Evolutionary conservation across 2,113 vertebrate genomes (phyloP), one percentile per base, ranked within the genome.

Genomic region (Toxotes jaculatrix): DNA sequence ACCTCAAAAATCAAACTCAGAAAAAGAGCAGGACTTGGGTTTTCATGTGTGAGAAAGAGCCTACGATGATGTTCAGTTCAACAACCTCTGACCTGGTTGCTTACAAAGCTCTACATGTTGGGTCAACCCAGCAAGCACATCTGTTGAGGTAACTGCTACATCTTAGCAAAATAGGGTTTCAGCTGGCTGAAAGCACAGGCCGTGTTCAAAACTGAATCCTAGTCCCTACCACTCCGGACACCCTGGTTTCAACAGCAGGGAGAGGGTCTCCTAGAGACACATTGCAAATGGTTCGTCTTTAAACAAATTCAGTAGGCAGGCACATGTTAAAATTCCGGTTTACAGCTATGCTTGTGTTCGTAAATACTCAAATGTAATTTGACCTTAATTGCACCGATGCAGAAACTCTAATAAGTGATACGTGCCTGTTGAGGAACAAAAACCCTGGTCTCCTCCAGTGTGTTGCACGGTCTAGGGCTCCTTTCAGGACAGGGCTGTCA

Each of bases 121-220:
- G 64, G 36, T 32, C 74, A 53, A 79, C 49, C 62, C 79, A 59
- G 77, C 95, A 95, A 95, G 95, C 96, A 95, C 93, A 96, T 96
- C 95, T 96, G 96, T 96, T 95, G 83, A 97, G 89, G 93, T 95
- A 95, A 96, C 96, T 96, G 97, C 97, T 98, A 97, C 96, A 97
- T 97, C 94, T 97, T 61, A 95, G 94, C 94, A 95, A 89, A 86
- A 95, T 87, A 90, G 90, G 94, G 91, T 91, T 95, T 95, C 93
- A 95, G 93, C 85, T 88, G 77, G 80, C 76, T 88, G 66, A 79
- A 85, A 88, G 76, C 75, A 86, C 84, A 70, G 53, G 61, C 79
- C 17, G 7, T 36, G 79, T 69, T 81, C 61, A 63, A 73, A 86
- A 67, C 63, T 53, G 56, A 79, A 75, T 71, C 81, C 53, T 63